A percentile compares a stretch with the other conserved stretches of the same genome.
Conservation (phyloP, 2,797 vertebrate genomes). For the Falco concolor region DNA sequence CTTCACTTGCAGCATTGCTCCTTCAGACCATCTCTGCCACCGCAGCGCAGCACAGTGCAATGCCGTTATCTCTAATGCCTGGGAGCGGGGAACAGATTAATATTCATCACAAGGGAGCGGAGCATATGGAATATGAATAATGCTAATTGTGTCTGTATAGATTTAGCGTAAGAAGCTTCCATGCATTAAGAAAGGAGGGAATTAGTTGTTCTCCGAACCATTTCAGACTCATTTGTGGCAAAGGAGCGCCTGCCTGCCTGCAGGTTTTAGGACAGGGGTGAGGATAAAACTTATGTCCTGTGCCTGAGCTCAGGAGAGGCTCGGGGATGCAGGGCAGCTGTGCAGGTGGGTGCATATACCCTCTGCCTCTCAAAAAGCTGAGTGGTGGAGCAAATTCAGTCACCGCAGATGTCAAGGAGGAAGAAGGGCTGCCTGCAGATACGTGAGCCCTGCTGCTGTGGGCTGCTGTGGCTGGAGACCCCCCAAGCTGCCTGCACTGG, state of each 20-base stretch:
- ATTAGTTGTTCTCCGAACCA: constrained; percentile 29
- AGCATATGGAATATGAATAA: constrained; percentile 74
- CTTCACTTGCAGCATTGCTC: not conserved
- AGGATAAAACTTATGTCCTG: not conserved
- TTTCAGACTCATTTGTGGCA: constrained; percentile 24
- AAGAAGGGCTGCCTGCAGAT: not conserved
- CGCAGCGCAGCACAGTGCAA: not conserved
- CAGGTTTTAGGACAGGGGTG: not conserved
- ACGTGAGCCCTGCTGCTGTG: not conserved
- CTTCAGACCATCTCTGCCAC: not conserved
- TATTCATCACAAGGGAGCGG: constrained; percentile 65
- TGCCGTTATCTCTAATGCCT: constrained; percentile 31
- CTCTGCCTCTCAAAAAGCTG: not conserved
- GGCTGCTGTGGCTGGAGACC: not conserved
- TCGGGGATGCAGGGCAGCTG: fast-evolving
- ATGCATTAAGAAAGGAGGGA: constrained; percentile 50
- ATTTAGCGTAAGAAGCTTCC: constrained; percentile 66
- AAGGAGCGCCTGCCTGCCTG: not conserved
- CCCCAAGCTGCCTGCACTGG: not conserved
- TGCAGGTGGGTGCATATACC: fast-evolving
- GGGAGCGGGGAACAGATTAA: constrained; percentile 52
- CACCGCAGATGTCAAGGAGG: not conserved
- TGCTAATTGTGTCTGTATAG: constrained; percentile 72
- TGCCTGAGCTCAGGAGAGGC: not conserved
- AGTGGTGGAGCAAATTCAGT: not conserved